phyloP scores from a whole-genome alignment of 2,888 invertebrate genomes.

The Sylvicola cinctus region DNA sequence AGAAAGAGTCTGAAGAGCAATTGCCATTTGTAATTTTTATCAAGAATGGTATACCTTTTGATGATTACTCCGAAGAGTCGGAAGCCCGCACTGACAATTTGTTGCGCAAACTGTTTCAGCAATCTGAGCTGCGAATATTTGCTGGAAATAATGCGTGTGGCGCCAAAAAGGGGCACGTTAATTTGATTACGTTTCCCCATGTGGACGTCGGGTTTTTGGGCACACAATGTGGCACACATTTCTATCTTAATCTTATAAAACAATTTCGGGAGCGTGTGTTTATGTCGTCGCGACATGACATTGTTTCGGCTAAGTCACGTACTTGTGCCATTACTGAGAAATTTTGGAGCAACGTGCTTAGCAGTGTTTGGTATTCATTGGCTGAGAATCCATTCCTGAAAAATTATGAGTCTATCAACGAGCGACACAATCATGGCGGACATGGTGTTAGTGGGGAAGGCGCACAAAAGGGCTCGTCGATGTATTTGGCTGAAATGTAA shows the following conservation, averaged over 20 bases:
- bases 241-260: too few species aligned
- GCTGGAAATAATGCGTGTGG: conserved; percentile 1
- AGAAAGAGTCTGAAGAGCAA: conserved; percentile 49
- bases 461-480: too few species aligned
- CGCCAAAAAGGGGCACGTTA: not conserved
- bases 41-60: conserved; percentile 57
- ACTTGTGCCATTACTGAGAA: conserved; percentile 12
- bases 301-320: too few species aligned
- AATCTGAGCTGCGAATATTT: conserved; percentile 14
- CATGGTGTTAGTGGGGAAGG: too few species aligned
- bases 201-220: not conserved
- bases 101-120: conserved; percentile 13
- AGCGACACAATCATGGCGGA: not conserved
- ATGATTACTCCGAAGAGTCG: conserved; percentile 41
- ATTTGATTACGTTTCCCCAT: conserved; percentile 3
- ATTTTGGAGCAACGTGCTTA: conserved; percentile 15
- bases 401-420: conserved; percentile 12
- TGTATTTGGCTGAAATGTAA: too few species aligned
- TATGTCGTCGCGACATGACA: conserved; percentile 14
- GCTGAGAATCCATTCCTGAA: conserved; percentile 16
- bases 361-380: conserved; percentile 12
- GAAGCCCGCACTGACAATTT: conserved; percentile 11
- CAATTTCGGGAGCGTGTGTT: conserved; percentile 15
- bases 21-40: conserved; percentile 67
- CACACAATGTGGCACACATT: too few species aligned